Evolutionary conservation across 2,888 invertebrate species (phyloP).

Genomic region (Apamea monoglypha): DNA sequence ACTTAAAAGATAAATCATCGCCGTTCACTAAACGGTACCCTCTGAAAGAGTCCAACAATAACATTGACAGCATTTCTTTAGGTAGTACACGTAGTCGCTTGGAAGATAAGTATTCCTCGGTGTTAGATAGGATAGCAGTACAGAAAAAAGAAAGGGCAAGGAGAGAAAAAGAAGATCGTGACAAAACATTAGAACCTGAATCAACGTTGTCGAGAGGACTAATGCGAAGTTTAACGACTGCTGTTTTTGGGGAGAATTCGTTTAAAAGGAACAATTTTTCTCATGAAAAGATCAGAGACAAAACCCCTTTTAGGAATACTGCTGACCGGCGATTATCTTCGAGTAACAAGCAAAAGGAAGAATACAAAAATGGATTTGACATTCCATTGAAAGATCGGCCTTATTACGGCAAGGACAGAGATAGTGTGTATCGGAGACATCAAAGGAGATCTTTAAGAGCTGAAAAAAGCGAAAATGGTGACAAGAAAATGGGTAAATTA

Average conservation of each 20-base stretch:
- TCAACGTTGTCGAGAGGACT: constrained; percentile 86
- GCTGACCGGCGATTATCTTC: constrained; percentile 84
- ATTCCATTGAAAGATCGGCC: constrained; percentile 77
- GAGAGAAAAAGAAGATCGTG: constrained; percentile 90
- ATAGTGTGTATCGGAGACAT: constrained; percentile 87
- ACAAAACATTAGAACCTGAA: constrained; percentile 93
- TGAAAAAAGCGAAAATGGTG: constrained; percentile 92
- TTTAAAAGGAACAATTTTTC: constrained; percentile 89
- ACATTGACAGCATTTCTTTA: constrained; percentile 83
- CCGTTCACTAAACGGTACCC: constrained; percentile 86
- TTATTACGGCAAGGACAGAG: constrained; percentile 86
- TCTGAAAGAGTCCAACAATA: constrained; percentile 87
- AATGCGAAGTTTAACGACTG: constrained; percentile 93
- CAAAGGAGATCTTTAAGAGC: constrained; percentile 90
- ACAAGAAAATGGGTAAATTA: constrained; percentile 85
- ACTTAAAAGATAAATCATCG: constrained; percentile 86
- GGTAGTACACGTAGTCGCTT: constrained; percentile 92
- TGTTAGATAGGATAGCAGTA: constrained; percentile 92
- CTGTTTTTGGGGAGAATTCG: constrained; percentile 92
- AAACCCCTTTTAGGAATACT: constrained; percentile 91
- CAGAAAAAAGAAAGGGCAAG: constrained; percentile 90
- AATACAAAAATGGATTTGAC: constrained; percentile 84
- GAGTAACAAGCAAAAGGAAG: constrained; percentile 81
- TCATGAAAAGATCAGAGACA: constrained; percentile 91
- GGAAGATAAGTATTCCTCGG: constrained; percentile 95